Conservation (phyloP, 2,797 vertebrate genomes). For the Sebastes aleutianus region DNA sequence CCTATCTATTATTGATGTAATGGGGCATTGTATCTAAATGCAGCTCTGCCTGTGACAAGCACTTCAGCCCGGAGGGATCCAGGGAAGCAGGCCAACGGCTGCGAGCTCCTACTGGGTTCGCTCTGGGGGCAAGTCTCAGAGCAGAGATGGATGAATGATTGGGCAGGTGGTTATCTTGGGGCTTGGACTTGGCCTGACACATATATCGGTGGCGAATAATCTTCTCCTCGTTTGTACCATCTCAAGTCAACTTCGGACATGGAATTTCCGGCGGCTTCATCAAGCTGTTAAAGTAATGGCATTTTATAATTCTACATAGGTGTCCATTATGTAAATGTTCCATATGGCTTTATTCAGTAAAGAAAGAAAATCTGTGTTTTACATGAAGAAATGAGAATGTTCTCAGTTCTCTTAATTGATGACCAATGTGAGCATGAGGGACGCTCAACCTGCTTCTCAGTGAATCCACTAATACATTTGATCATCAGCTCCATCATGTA, state of each 20-base stretch:
- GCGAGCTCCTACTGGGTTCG: slow-evolving; percentile 44
- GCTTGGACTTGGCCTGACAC: slow-evolving; percentile 49
- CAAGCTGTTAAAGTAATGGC: background rate
- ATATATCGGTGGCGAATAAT: slow-evolving; percentile 27
- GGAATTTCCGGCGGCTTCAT: background rate
- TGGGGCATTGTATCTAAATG: slow-evolving; percentile 79
- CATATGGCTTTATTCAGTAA: background rate
- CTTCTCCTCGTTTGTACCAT: slow-evolving; percentile 8
- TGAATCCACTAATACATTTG: background rate
- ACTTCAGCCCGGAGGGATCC: slow-evolving; percentile 60
- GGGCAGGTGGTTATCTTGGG: slow-evolving; percentile 63
- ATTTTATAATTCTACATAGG: background rate
- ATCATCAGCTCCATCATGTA: background rate
- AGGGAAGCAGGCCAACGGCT: slow-evolving; percentile 60
- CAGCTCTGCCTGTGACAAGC: slow-evolving; percentile 71
- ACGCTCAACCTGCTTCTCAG: background rate
- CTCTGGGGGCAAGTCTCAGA: slow-evolving; percentile 30
- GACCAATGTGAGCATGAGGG: background rate
- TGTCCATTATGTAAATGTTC: slow-evolving; percentile 10
- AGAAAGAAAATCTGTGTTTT: background rate
- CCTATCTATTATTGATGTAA: slow-evolving; percentile 81
- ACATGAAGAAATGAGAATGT: background rate
- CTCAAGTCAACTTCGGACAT: background rate
- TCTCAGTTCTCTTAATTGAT: background rate
- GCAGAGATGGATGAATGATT: slow-evolving; percentile 47